phyloP scores from a whole-genome alignment of 2,113 vertebrate species.

The Synchiropus splendidus region DNA sequence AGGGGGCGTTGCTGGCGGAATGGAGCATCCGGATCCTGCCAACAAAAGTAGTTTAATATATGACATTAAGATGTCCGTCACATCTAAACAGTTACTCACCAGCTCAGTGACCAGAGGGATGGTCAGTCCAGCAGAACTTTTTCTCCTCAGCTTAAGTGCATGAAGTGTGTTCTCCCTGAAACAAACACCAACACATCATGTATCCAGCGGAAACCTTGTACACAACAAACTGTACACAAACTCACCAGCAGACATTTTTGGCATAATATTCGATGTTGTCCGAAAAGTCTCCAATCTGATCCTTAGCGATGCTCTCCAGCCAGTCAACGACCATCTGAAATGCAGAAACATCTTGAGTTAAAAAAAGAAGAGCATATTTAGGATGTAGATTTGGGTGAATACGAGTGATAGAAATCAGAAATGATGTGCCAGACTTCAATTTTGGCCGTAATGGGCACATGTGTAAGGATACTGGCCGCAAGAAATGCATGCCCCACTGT shows the following conservation, averaged over 20 bases:
- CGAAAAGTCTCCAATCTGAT: constrained; percentile 90
- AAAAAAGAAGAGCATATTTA: no score
- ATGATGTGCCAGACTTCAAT: neutral
- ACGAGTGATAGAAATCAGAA: neutral
- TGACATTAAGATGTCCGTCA: neutral
- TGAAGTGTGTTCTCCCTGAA: constrained; percentile 93
- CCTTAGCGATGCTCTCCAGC: constrained; percentile 94
- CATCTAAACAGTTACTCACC: constrained; percentile 59
- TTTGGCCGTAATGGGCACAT: neutral
- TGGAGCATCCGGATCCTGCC: constrained; percentile 90
- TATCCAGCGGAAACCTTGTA: neutral
- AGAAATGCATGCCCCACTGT: no score
- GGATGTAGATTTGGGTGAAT: no score
- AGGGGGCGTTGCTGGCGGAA: constrained; percentile 89
- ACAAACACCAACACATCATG: constrained; percentile 20
- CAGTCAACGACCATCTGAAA: constrained; percentile 91
- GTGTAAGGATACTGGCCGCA: no score
- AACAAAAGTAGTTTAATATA: neutral
- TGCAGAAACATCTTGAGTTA: no score
- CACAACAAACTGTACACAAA: constrained; percentile 6
- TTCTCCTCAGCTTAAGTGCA: constrained; percentile 75
- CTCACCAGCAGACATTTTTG: constrained; percentile 96
- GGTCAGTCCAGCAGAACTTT: constrained; percentile 61
- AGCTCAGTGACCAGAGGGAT: constrained; percentile 88
- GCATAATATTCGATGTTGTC: constrained; percentile 97